These are phyloP conservation scores for Anoura caudifer DNA, from an alignment of 2,113 vertebrate species.

Conservation along the genomic window DNA sequence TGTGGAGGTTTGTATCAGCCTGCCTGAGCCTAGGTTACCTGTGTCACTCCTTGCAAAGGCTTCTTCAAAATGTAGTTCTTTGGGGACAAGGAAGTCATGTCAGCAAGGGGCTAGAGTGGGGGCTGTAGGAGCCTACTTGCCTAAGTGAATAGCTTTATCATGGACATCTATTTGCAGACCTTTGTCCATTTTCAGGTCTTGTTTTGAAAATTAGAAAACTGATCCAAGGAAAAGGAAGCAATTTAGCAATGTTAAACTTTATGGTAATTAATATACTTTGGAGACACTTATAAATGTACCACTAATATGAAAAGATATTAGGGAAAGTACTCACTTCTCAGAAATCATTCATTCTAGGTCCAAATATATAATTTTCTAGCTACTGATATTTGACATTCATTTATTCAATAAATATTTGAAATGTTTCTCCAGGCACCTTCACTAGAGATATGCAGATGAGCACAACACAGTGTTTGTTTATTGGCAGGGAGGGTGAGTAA, in stretches of 20 bases:
- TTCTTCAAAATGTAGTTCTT: not conserved
- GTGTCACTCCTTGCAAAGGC: too few relatives aligned
- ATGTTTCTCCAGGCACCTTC: not conserved
- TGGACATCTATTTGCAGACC: not conserved
- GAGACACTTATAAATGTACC: not conserved
- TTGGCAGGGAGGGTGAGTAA: not conserved
- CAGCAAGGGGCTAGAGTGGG: not conserved
- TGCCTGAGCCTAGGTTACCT: not conserved
- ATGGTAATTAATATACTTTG: not conserved
- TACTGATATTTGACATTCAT: not conserved
- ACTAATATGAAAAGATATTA: not conserved
- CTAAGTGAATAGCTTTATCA: not conserved
- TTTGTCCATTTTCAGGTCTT: not conserved
- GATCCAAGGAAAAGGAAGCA: not conserved
- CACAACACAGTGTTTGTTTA: not conserved
- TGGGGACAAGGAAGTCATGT: not conserved
- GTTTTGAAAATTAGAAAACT: not conserved
- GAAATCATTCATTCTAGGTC: not conserved
- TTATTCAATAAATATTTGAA: not conserved
- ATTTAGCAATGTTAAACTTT: not conserved
- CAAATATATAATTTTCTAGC: not conserved
- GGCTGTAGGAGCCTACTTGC: not conserved
- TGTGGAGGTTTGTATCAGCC: not conserved
- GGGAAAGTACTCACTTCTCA: not conserved
- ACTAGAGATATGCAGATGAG: not conserved